A percentile compares a stretch with the other conserved stretches of the same genome.
phyloP scores from a whole-genome alignment of 2,797 vertebrate species.

The Sebastolobus altivelis region DNA sequence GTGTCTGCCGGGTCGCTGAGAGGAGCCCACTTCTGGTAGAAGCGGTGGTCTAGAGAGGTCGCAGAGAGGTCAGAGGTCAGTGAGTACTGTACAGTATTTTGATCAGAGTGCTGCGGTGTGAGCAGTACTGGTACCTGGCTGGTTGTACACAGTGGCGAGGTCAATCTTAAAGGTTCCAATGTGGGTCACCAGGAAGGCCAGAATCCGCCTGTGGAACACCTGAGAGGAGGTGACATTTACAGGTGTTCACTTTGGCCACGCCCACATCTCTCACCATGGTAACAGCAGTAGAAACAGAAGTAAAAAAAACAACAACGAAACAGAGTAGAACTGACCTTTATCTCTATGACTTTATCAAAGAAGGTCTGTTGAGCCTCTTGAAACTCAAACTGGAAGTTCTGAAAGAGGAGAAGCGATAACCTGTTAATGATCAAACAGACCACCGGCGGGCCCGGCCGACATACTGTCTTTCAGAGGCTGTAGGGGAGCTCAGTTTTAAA shows the following conservation, averaged over 20 bases:
- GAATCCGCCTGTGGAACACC: conserved; percentile 92
- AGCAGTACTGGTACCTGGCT: conserved; percentile 86
- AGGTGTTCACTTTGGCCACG: neutral
- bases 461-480: neutral
- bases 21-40: conserved; percentile 97
- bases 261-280: neutral
- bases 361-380: conserved; percentile 88
- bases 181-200: conserved; percentile 90
- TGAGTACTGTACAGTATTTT: neutral
- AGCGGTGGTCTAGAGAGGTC: conserved; percentile 88
- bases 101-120: neutral
- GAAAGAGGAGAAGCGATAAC: conserved; percentile 33
- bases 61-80: conserved; percentile 24
- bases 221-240: conserved; percentile 64
- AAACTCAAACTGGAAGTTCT: conserved; percentile 97
- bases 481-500: neutral
- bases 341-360: conserved; percentile 93
- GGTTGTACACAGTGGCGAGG: conserved; percentile 88
- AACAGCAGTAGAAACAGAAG: neutral
- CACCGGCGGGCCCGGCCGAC: neutral
- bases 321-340: conserved; percentile 84
- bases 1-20: conserved; percentile 93
- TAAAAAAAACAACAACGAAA: neutral
- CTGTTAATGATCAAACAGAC: neutral
- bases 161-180: conserved; percentile 96